Evolutionary conservation across 2,888 invertebrate genomes (phyloP).

Genomic region (Galeopsomyia nigrocyanea): DNA sequence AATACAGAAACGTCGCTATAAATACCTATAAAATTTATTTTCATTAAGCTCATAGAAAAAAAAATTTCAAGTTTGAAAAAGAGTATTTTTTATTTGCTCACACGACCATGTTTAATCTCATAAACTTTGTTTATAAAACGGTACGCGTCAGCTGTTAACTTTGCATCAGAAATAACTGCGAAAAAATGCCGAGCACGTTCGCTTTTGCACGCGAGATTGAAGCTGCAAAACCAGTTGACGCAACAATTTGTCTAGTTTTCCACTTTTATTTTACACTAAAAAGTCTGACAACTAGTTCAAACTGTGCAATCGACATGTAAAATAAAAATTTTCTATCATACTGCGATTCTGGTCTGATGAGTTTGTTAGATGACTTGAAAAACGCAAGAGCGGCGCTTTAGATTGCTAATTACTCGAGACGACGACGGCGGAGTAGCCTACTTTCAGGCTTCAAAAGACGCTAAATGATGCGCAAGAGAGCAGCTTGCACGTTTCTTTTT

Average conservation of each 20-base stretch:
- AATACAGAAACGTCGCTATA: too few species aligned
- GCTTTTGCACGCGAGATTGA: too few species aligned
- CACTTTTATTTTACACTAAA: background rate
- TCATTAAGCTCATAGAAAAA: too few species aligned
- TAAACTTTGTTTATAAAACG: too few species aligned
- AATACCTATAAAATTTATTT: too few species aligned
- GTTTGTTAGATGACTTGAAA: background rate
- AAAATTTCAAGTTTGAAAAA: too few species aligned
- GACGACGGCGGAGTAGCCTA: slow-evolving; percentile 22
- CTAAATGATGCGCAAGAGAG: slow-evolving; percentile 20
- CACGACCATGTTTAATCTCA: too few species aligned
- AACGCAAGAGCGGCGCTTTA: background rate
- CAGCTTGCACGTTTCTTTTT: background rate
- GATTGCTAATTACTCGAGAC: slow-evolving; percentile 16
- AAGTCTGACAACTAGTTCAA: too few species aligned
- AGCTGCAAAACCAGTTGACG: slow-evolving; percentile 10
- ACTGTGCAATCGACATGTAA: background rate
- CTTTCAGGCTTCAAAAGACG: slow-evolving; percentile 13
- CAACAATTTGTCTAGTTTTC: slow-evolving; percentile 8
- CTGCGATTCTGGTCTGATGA: background rate
- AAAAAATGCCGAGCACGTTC: too few species aligned
- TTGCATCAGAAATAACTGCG: too few species aligned
- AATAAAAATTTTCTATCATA: background rate
- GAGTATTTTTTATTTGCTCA: too few species aligned
- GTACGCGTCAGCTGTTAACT: too few species aligned